These are phyloP conservation scores for Eulemur rufifrons DNA, from an alignment of 2,113 vertebrate genomes.

Conservation along the genomic window DNA sequence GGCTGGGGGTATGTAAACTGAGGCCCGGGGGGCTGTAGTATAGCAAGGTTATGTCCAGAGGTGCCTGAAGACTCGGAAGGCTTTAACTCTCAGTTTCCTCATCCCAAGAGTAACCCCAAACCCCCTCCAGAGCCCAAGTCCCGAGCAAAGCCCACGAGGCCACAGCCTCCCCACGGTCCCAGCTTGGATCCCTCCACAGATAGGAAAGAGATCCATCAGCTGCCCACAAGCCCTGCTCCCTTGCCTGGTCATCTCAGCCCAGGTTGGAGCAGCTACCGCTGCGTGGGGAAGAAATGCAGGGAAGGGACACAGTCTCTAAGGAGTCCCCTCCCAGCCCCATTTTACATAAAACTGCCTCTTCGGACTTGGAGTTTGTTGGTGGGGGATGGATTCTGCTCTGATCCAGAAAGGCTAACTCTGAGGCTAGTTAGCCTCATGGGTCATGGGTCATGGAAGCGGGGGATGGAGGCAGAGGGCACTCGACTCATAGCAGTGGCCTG, in stretches of 20 bases:
- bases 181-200: neutral
- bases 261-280: neutral
- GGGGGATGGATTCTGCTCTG: neutral
- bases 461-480: neutral
- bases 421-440: neutral
- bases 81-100: neutral
- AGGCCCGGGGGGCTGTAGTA: neutral
- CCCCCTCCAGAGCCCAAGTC: neutral
- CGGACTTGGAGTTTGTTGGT: neutral
- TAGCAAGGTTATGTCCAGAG: neutral
- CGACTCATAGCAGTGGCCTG: neutral
- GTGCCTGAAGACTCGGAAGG: neutral
- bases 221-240: fast-evolving
- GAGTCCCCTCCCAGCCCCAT: neutral
- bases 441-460: neutral
- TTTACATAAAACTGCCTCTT: neutral
- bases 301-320: neutral
- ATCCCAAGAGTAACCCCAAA: neutral
- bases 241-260: fast-evolving
- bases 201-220: neutral
- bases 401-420: neutral
- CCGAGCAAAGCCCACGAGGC: neutral
- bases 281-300: neutral
- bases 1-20: neutral
- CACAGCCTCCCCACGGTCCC: neutral